Conservation (phyloP, 2,797 vertebrate genomes). For the Paratrypauchen microcephalus region DNA sequence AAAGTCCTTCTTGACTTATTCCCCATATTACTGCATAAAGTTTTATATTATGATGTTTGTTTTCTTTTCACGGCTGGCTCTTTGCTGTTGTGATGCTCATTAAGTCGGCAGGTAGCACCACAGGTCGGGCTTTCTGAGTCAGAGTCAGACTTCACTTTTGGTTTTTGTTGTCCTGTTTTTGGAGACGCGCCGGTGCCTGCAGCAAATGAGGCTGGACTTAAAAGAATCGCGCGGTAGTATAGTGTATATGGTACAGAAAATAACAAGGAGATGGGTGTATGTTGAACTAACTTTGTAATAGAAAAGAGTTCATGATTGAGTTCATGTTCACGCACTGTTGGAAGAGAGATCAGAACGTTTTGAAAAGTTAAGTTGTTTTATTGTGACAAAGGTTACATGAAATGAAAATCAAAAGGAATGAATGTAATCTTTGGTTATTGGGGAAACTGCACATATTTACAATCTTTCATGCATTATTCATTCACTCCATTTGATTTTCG, state of each 20-base stretch:
- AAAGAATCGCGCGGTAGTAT: conserved; percentile 2
- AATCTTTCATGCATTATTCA: too few species aligned
- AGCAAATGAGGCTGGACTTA: conserved; percentile 17
- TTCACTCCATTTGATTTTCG: too few species aligned
- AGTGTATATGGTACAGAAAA: conserved; percentile 2
- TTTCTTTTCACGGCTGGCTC: conserved; percentile 6
- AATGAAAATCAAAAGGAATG: neutral
- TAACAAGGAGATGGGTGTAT: neutral
- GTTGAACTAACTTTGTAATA: neutral
- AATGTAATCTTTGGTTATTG: too few species aligned
- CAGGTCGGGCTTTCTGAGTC: conserved; percentile 21
- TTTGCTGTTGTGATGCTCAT: conserved; percentile 27
- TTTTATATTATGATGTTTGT: neutral
- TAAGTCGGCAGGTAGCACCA: conserved; percentile 17
- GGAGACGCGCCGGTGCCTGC: neutral
- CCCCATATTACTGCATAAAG: neutral
- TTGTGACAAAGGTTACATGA: neutral
- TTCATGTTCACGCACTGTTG: too few species aligned
- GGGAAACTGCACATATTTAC: too few species aligned
- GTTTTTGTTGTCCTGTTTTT: conserved; percentile 9
- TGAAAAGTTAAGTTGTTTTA: too few species aligned
- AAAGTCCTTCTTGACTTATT: conserved; percentile 30
- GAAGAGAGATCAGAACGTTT: neutral
- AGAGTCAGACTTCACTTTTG: conserved; percentile 8
- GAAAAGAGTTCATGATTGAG: neutral